Conservation (phyloP, 2,888 invertebrate species). For the Sabatieria punctata region DNA sequence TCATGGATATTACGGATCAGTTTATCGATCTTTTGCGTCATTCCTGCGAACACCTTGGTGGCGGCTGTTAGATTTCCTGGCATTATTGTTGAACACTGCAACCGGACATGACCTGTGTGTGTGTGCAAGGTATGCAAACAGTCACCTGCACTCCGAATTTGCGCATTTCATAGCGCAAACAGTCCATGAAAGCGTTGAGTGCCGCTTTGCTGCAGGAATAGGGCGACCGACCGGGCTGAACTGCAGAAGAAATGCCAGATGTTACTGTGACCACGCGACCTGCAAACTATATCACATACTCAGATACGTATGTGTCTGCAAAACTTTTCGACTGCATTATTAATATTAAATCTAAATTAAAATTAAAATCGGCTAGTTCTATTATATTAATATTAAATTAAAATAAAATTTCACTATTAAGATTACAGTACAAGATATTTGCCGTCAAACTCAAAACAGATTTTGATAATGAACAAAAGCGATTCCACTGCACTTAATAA, state of each 20-base stretch:
- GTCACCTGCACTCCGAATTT: slow-evolving; percentile 28
- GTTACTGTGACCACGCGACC: slow-evolving; percentile 60
- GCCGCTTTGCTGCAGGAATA: slow-evolving; percentile 70
- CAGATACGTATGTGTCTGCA: too few species aligned
- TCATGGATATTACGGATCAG: background rate
- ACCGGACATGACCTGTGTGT: too few species aligned
- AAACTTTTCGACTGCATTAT: too few species aligned
- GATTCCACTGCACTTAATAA: too few species aligned
- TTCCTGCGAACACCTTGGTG: slow-evolving; percentile 3
- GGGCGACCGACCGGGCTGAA: slow-evolving; percentile 54
- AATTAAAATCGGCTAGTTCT: too few species aligned
- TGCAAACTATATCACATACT: too few species aligned
- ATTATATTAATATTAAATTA: too few species aligned
- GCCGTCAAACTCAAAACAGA: too few species aligned
- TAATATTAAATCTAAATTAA: too few species aligned
- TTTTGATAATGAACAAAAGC: too few species aligned
- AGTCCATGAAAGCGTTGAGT: slow-evolving; percentile 51
- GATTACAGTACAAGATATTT: too few species aligned
- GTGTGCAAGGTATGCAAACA: background rate
- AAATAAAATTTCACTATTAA: too few species aligned
- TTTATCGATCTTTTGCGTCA: background rate
- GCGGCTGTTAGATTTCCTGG: slow-evolving; percentile 8
- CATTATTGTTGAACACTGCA: slow-evolving; percentile 2
- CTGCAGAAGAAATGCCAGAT: slow-evolving; percentile 59
- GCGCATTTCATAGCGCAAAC: slow-evolving; percentile 54